Conservation (phyloP, 2,113 vertebrate species). For the Gallinago jamesoni region DNA sequence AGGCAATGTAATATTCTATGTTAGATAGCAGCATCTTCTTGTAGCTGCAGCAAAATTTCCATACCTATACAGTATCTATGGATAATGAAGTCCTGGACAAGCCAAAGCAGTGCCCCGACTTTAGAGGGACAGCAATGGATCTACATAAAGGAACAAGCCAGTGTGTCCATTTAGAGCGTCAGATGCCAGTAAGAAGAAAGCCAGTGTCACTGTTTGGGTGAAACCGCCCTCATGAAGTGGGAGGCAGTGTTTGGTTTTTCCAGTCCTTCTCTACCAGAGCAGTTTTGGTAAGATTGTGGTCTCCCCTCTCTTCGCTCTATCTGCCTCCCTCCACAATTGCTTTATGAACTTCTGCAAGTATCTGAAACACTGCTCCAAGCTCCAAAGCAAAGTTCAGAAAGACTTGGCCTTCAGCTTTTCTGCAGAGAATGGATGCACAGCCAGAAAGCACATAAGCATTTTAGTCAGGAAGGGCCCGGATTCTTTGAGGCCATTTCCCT, state of each 20-base stretch:
- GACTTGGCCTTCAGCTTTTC: neutral
- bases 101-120: neutral
- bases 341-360: neutral
- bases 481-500: neutral
- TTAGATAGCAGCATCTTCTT: neutral
- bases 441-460: neutral
- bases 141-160: neutral
- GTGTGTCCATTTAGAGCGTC: neutral
- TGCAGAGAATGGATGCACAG: neutral
- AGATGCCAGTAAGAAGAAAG: neutral
- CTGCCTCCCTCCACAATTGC: neutral
- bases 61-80: neutral
- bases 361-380: neutral
- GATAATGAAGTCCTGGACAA: neutral
- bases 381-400: neutral
- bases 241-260: neutral
- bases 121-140: neutral
- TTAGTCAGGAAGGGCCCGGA: neutral
- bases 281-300: neutral
- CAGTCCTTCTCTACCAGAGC: neutral
- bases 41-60: neutral
- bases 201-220: neutral
- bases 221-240: rapidly evolving
- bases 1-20: neutral
- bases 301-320: neutral